These are phyloP conservation scores for Brachyopa scutellaris DNA, from an alignment of 2,888 invertebrate genomes.

Conservation along the genomic window DNA sequence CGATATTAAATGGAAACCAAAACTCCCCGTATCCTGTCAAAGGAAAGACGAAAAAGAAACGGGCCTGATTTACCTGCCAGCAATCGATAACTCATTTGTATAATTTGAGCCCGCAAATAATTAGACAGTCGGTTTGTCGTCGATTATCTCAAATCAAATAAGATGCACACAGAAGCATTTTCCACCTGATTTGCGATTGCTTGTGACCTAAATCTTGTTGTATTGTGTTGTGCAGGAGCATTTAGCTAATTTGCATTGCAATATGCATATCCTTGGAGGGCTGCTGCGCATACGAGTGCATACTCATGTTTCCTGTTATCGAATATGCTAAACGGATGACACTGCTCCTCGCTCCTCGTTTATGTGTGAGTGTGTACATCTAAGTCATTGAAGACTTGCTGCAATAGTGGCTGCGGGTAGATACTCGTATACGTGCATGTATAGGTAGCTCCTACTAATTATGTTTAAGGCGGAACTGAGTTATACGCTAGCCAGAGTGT, in stretches of 20 bases:
- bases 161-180: conserved; percentile 50
- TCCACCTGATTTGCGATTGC: conserved; percentile 63
- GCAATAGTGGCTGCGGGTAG: background rate
- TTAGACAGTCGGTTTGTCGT: conserved; percentile 40
- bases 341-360: background rate
- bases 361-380: background rate
- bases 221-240: conserved; percentile 26
- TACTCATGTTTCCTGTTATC: conserved; percentile 45
- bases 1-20: background rate
- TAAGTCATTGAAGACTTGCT: conserved; percentile 14
- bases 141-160: conserved; percentile 54
- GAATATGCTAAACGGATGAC: conserved; percentile 38
- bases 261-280: conserved; percentile 55
- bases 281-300: too few relatives aligned
- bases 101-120: conserved; percentile 43
- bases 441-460: too few relatives aligned
- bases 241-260: conserved; percentile 62
- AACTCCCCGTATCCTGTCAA: background rate
- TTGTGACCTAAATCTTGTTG: conserved; percentile 50
- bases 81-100: conserved; percentile 43
- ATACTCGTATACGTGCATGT: too few relatives aligned
- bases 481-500: background rate
- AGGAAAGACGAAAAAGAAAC: background rate
- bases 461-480: background rate
- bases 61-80: background rate